Conservation (phyloP, 2,113 vertebrate genomes). For the human region GRCh38 chr3:25095001-25095500, state of each 20-base stretch:
- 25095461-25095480: conserved; percentile 28
- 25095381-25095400: background rate
- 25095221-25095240: background rate
- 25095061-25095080: background rate
- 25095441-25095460: conserved; percentile 31
- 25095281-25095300: background rate
- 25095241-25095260: background rate
- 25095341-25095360: background rate
- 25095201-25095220: background rate
- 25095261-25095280: background rate
- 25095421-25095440: background rate
- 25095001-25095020: background rate
- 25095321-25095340: background rate
- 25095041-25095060: background rate
- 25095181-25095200: background rate
- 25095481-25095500: background rate
- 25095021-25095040: background rate
- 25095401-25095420: background rate
- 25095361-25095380: background rate
- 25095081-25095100: background rate
- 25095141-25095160: background rate
- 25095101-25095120: background rate
- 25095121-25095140: background rate
- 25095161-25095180: background rate
- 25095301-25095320: background rate